These are phyloP conservation scores for Leptinotarsa texana DNA, from an alignment of 1,140 invertebrate species.

Conservation along the genomic window DNA sequence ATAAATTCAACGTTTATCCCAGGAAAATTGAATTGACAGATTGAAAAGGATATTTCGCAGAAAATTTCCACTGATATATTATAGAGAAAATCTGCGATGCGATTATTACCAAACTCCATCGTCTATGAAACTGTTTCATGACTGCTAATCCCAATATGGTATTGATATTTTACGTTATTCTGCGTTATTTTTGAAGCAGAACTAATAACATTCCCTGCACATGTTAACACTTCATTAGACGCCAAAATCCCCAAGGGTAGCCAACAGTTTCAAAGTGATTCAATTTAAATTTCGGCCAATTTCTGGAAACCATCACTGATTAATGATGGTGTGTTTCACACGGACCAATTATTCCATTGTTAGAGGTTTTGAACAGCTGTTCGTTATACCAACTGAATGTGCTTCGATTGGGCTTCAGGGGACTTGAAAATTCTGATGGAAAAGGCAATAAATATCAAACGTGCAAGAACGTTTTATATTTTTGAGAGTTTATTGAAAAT, in stretches of 20 bases:
- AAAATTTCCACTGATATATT: no score
- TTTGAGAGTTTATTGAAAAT: no score
- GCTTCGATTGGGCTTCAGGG: not conserved
- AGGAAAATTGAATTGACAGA: no score
- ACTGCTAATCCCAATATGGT: not conserved
- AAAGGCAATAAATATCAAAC: no score
- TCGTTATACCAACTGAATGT: conserved; percentile 31
- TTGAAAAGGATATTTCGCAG: no score
- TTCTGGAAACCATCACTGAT: conserved; percentile 46
- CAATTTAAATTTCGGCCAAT: conserved; percentile 37
- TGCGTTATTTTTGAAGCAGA: not conserved
- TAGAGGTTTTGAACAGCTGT: conserved; percentile 40
- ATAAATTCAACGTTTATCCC: no score
- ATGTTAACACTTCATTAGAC: conserved; percentile 30
- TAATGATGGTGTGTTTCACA: conserved; percentile 46
- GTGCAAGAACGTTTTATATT: no score
- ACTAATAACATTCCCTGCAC: conserved; percentile 12
- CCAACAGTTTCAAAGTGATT: conserved; percentile 29
- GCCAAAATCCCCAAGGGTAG: conserved; percentile 20
- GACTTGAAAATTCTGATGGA: no score
- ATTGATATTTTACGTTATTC: not conserved
- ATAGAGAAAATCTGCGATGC: no score
- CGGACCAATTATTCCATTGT: conserved; percentile 47
- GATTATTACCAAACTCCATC: not conserved
- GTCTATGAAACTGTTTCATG: not conserved